Percentiles rank a stretch among this genome's conserved stretches.
Conservation (phyloP, 2,888 invertebrate genomes). For the Drosophila imparisetae region DNA sequence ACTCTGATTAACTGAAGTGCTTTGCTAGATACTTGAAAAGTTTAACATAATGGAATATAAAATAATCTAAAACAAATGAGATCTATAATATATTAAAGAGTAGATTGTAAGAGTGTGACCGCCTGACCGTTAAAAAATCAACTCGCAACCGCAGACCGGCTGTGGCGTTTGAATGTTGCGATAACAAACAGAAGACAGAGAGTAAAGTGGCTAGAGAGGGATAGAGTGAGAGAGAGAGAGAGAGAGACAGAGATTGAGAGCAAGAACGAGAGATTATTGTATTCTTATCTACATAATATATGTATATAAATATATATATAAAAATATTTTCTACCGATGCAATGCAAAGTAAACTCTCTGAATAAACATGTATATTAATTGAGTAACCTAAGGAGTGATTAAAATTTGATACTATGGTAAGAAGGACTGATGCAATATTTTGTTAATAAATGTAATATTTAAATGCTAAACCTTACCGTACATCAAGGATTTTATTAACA, state of each 20-base stretch:
- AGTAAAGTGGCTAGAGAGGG: not conserved
- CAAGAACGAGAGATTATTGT: not conserved
- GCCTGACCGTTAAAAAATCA: not conserved
- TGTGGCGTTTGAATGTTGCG: not conserved
- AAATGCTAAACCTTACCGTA: not conserved
- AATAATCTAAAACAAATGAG: not conserved
- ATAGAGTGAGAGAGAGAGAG: not conserved
- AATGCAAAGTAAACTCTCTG: conserved; percentile 16
- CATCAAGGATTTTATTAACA: not conserved
- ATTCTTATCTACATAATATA: not conserved
- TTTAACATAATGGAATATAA: not conserved
- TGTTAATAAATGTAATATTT: too few species aligned
- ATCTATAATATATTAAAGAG: not conserved
- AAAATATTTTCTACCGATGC: not conserved
- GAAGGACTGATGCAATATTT: not conserved
- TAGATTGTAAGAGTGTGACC: not conserved
- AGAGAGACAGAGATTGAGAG: not conserved
- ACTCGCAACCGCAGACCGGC: not conserved
- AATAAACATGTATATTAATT: not conserved
- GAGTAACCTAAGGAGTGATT: not conserved
- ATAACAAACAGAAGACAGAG: not conserved
- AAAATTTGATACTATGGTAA: not conserved
- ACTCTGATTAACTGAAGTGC: not conserved
- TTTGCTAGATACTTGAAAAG: not conserved
- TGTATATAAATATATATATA: too few species aligned